Base-by-base conservation (phyloP, 2,888 invertebrate species). In the Eledone cirrhosa region DNA sequence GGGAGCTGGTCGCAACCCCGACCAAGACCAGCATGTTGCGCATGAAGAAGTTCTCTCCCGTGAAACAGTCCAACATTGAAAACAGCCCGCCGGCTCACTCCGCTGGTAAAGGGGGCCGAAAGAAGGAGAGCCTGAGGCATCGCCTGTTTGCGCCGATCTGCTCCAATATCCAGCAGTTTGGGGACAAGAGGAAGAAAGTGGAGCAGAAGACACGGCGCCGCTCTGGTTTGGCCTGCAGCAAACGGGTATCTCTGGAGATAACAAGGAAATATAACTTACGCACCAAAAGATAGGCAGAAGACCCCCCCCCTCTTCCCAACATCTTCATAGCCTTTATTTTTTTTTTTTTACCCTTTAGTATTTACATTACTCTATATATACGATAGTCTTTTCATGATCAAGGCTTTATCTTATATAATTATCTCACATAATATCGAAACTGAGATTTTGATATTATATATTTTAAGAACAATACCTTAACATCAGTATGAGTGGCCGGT, bases 1-100 rank as follows among this genome's bases (percentile, higher is more conserved):
- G 86, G 81, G 74, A 65, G 82, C 31, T 63, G 83, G 19, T 81
- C 83, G 27, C 84, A 83, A 31, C 87, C 85, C 78, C 75, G 19
- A 87, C 87, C 11, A 87, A 87, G 77, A 85, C 87, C 14, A 87
- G 87, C 72, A 82, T 87, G 69, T 80, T 87, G n/a, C 80, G 87
- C 11, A 76, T 87, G 63, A 85, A 84, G 79, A 77, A 75, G 22
- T 84, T 83, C 75, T 83, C 86, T 0, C 85, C 86, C 2, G 82
- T 79, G 0, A 84, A 84, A 80, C 83, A 83, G 48, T 80, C 77
- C 14, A 47, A 48, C 48, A 74, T 29, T 29, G 75, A 75, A 24
- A 75, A 75, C 19, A 19, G n/a, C 7, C 29, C 24, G 13, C 47
- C 48, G 14, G 27, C n/a, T 4, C 24, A 22, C 1, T n/a, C 7